phyloP scores from a whole-genome alignment of 2,888 invertebrate species.

The Sepiola atlantica region DNA sequence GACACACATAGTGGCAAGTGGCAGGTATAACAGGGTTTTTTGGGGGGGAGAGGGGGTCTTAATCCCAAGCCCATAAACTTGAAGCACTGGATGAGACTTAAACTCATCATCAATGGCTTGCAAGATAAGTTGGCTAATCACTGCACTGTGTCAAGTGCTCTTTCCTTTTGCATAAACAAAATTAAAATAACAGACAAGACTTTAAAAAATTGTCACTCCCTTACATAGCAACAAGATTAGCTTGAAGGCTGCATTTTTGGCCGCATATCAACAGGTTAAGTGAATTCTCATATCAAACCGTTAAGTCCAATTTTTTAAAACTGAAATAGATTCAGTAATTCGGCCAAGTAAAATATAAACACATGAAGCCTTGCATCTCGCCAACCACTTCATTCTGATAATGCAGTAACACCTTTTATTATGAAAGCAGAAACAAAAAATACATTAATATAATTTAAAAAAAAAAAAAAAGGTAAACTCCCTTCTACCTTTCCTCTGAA shows the following conservation, averaged over 20 bases:
- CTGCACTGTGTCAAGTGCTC: background rate
- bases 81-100: background rate
- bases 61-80: background rate
- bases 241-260: background rate
- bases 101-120: background rate
- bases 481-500: background rate
- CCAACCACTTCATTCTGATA: background rate
- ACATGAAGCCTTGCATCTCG: background rate
- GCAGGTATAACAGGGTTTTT: background rate
- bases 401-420: background rate
- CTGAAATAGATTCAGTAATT: slow-evolving; percentile 6
- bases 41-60: background rate
- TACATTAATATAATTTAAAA: background rate
- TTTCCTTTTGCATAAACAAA: background rate
- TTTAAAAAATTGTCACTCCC: background rate
- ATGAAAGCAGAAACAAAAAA: background rate
- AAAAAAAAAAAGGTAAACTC: background rate
- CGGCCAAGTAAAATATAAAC: slow-evolving; percentile 4
- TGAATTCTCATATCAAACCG: background rate
- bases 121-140: background rate
- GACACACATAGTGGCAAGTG: background rate
- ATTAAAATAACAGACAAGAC: background rate
- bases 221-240: background rate
- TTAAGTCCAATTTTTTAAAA: background rate
- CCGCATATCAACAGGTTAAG: background rate